phyloP scores from a whole-genome alignment of 2,797 vertebrate genomes.

The Stomatorhinus walkeri region DNA sequence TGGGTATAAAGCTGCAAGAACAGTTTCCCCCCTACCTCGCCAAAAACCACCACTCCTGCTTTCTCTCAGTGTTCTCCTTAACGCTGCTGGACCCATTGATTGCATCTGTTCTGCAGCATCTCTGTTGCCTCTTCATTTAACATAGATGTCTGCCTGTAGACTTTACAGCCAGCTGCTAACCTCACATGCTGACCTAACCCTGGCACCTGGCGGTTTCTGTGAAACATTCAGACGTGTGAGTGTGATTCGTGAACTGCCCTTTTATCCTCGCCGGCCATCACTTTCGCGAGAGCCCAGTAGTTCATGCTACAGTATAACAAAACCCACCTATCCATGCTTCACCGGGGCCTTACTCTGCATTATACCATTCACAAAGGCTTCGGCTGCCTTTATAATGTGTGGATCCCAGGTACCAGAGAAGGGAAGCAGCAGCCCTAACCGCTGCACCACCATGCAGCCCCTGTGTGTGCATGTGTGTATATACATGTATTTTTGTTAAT shows the following conservation, averaged over 20 bases:
- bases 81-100: not conserved
- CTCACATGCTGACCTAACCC: not conserved
- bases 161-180: not conserved
- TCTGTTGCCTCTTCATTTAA: not conserved
- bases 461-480: not conserved
- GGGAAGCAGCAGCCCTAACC: not conserved
- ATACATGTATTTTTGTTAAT: not conserved
- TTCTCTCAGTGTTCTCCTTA: not conserved
- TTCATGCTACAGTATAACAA: not conserved
- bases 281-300: not conserved
- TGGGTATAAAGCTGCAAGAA: not conserved
- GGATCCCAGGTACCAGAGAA: not conserved
- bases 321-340: not conserved
- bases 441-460: not conserved
- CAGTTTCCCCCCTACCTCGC: not conserved
- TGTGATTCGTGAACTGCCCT: not conserved
- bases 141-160: not conserved
- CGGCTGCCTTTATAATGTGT: not conserved
- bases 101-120: not conserved
- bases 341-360: not conserved
- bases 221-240: not conserved
- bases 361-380: not conserved
- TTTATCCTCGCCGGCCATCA: not conserved
- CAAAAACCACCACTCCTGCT: not conserved
- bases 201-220: not conserved